phyloP scores from a whole-genome alignment of 2,113 vertebrate species.

The Bungarus multicinctus region DNA sequence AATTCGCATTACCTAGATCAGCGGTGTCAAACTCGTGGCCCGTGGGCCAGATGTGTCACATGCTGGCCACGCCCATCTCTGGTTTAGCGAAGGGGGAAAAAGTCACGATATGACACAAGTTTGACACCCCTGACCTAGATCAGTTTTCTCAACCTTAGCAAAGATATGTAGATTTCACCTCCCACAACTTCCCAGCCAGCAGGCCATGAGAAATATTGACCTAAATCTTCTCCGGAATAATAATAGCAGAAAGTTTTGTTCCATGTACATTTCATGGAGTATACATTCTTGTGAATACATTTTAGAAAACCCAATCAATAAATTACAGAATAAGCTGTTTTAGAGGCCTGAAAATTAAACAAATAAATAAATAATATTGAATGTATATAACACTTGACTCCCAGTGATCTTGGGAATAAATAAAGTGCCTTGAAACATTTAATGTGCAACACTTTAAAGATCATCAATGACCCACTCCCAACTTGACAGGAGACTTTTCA shows the following conservation, averaged over 20 bases:
- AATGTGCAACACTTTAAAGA: not conserved
- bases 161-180: not conserved
- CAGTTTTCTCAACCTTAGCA: not conserved
- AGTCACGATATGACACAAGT: too few relatives aligned
- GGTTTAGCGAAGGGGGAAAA: too few relatives aligned
- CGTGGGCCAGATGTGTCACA: too few relatives aligned
- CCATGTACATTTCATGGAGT: not conserved
- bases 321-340: not conserved
- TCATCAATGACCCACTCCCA: not conserved
- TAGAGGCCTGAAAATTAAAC: not conserved
- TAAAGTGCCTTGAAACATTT: not conserved
- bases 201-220: not conserved
- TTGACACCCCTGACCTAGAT: not conserved
- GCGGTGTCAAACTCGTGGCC: too few relatives aligned
- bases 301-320: not conserved
- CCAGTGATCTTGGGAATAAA: not conserved
- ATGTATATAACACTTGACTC: not conserved
- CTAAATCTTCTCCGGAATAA: not conserved
- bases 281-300: not conserved
- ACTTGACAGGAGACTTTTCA: not conserved
- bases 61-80: too few relatives aligned
- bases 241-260: not conserved
- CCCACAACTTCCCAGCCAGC: not conserved
- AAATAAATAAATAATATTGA: not conserved
- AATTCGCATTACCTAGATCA: not conserved